Conservation (phyloP, 2,888 invertebrate genomes). For the Dexiosoma caninum region DNA sequence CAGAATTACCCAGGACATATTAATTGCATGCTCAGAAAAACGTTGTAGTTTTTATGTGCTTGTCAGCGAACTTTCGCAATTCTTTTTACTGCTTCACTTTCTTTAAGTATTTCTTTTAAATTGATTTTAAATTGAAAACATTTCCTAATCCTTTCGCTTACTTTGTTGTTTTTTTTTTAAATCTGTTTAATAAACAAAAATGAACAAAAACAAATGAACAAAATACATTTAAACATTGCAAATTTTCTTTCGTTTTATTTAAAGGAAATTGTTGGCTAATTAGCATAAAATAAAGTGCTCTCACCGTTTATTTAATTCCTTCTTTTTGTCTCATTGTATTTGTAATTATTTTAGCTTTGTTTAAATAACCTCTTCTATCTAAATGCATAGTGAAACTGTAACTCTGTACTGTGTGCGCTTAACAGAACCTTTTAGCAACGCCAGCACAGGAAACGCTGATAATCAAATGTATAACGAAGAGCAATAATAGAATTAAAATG, state of each 20-base stretch:
- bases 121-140: slow-evolving; percentile 19
- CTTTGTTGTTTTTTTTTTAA: not conserved
- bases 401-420: not conserved
- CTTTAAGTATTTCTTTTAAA: not conserved
- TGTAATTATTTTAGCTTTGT: slow-evolving; percentile 31
- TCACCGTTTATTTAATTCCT: not conserved
- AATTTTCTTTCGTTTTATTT: not conserved
- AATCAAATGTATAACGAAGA: slow-evolving; percentile 43
- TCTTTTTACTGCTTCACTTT: not conserved
- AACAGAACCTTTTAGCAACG: not conserved
- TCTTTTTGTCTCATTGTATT: slow-evolving; percentile 11
- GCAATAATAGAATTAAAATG: slow-evolving; percentile 54
- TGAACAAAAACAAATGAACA: too few species aligned
- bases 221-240: not conserved
- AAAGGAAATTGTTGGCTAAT: slow-evolving; percentile 47
- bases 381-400: not conserved
- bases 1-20: too few species aligned
- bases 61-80: too few species aligned
- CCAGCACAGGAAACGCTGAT: slow-evolving; percentile 36
- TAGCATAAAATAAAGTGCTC: slow-evolving; percentile 56
- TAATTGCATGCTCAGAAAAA: too few species aligned
- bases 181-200: not conserved
- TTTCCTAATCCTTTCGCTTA: not conserved
- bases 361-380: slow-evolving; percentile 20
- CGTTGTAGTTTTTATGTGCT: too few species aligned